These are phyloP conservation scores for Nephrotoma appendiculata DNA, from an alignment of 2,888 invertebrate species.

Conservation along the genomic window DNA sequence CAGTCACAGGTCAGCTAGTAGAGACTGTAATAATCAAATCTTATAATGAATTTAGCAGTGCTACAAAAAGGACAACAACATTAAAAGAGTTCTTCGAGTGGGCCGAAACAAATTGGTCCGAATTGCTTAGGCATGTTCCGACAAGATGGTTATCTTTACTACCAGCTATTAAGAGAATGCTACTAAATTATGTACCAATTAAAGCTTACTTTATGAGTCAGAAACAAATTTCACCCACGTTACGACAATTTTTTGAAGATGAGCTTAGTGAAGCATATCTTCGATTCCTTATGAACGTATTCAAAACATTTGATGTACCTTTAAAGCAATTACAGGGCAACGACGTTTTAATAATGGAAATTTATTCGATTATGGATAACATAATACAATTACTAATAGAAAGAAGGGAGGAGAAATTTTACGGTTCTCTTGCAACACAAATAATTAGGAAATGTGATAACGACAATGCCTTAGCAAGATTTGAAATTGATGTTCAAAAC, in stretches of 20 bases:
- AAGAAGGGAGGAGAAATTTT: not conserved
- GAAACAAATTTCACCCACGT: not conserved
- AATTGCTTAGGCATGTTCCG: constrained; percentile 6
- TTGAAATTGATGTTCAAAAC: not conserved
- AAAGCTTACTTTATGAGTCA: constrained; percentile 7
- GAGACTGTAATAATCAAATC: constrained; percentile 7
- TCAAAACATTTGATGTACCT: not conserved
- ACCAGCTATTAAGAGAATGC: constrained; percentile 5
- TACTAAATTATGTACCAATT: constrained; percentile 7
- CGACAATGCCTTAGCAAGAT: not conserved
- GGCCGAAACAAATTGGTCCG: no score
- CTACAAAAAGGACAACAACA: constrained; percentile 2
- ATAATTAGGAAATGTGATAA: not conserved
- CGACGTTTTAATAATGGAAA: constrained; percentile 1
- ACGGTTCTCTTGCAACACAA: not conserved
- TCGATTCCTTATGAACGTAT: constrained; percentile 5
- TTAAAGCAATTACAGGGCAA: constrained; percentile 2
- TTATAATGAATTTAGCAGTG: constrained; percentile 6
- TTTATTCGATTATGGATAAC: constrained; percentile 5
- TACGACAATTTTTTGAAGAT: constrained; percentile 5
- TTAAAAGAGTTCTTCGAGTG: constrained; percentile 6
- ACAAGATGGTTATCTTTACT: constrained; percentile 8
- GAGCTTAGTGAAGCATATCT: constrained; percentile 6
- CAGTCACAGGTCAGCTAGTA: no score
- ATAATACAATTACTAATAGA: not conserved